Evolutionary conservation across 2,797 vertebrate species (phyloP), one percentile per base, ranked within the genome.

Genomic region (Falco biarmicus): DNA sequence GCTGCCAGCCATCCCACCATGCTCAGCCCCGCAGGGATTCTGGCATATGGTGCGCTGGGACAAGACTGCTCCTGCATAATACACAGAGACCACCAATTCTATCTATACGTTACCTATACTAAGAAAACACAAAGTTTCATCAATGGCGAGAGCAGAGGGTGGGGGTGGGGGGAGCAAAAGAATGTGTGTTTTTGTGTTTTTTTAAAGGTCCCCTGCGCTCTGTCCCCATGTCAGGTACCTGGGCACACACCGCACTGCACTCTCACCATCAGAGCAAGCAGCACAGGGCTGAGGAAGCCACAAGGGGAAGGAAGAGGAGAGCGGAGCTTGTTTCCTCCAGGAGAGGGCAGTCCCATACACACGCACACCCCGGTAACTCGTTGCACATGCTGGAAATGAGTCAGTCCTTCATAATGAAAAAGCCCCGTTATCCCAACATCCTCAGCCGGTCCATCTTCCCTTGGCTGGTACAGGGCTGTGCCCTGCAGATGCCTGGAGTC

Each of bases 271-370:
- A 5, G 11, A 68, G 9, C 37, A 39, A 80, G 45, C 28, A 68
- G 45, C 4, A 1, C 25, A 22, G 21, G 39, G 50, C n/a, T 53
- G 50, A 77, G 32, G 54, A 90, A 84, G 39, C 41, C 71, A 20
- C 29, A 61, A 45, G 9, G 21, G 26, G 39, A 81, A 81, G 48
- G 65, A 82, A 74, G 37, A 78, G 13, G 26, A 53, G 6, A 95
- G 51, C 5, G 4, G 24, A 93, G 73, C 57, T 4, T 34, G 57
- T 76, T 82, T 95, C 70, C 41, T 94, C 87, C 87, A 94, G 89
- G 70, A 96, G 91, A 93, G 90, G 89, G 88, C 84, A 91, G 80
- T 41, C 60, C 94, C 84, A 39, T 61, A 75, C 87, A 60, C 24
- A 76, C 6, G 9, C 10, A 9, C 13, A 73, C 11, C 28, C 28